Percentiles rank a stretch among this genome's conserved stretches.
These are phyloP conservation scores for Gymnogyps californianus DNA, from an alignment of 2,113 vertebrate species.

Conservation along the genomic window DNA sequence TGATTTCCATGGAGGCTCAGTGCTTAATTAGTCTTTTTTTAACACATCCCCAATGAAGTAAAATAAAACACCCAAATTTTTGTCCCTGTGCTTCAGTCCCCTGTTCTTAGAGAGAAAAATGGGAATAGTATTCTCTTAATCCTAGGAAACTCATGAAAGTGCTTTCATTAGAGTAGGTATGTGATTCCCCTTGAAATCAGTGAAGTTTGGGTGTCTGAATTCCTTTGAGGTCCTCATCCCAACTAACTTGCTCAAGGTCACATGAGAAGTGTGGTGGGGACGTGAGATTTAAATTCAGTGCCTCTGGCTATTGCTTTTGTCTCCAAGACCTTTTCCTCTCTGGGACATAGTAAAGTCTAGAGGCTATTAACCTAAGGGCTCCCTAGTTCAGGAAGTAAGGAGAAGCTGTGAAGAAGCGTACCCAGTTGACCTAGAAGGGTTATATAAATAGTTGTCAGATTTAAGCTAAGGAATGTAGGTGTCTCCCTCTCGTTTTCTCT, in stretches of 20 bases:
- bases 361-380: background rate
- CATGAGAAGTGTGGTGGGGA: accelerated
- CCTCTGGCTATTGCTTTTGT: background rate
- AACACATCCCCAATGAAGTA: background rate
- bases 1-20: background rate
- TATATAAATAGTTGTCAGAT: background rate
- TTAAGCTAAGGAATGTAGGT: background rate
- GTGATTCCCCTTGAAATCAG: background rate
- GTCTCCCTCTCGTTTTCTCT: background rate
- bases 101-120: background rate
- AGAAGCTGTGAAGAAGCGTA: background rate
- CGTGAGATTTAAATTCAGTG: background rate
- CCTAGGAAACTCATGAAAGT: background rate
- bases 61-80: background rate
- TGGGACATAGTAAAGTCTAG: background rate
- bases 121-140: background rate
- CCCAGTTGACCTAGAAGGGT: background rate
- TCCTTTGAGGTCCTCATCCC: background rate
- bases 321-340: background rate
- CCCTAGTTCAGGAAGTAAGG: background rate
- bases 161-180: background rate
- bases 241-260: background rate
- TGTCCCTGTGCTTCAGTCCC: background rate
- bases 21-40: background rate
- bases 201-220: background rate